A percentile compares a stretch with the other conserved stretches of the same genome.
phyloP scores from a whole-genome alignment of 30 jellyfish, hydroid and myxozoan species.

The Aurelia sp. region DNA sequence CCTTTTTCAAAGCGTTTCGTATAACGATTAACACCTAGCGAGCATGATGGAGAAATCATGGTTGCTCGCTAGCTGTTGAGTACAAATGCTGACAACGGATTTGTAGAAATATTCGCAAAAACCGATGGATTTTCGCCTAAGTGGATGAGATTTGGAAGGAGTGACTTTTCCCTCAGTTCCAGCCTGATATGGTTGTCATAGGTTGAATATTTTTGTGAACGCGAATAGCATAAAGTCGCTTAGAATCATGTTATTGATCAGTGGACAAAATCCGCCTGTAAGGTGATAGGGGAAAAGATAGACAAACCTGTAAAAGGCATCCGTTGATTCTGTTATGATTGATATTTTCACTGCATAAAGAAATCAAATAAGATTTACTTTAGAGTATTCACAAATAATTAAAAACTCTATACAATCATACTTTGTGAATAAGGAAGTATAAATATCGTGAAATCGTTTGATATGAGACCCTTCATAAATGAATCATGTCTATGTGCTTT shows the following conservation, averaged over 20 bases:
- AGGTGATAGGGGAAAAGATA: background rate
- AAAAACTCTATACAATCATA: too few species aligned
- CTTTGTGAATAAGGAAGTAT: too few species aligned
- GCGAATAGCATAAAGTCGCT: background rate
- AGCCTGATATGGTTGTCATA: background rate
- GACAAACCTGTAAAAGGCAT: constrained; percentile 54
- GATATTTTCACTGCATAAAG: constrained; percentile 5
- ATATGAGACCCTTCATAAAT: background rate
- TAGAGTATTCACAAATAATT: too few species aligned
- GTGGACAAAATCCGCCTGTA: background rate
- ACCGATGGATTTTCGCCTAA: too few species aligned
- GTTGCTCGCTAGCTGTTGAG: too few species aligned
- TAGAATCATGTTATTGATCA: background rate
- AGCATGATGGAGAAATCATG: too few species aligned
- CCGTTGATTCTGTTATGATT: constrained; percentile 55
- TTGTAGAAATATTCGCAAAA: too few species aligned
- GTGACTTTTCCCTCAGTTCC: background rate
- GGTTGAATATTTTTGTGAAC: background rate
- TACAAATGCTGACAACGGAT: too few species aligned
- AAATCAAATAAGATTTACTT: too few species aligned
- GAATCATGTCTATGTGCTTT: background rate
- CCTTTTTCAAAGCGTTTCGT: too few species aligned
- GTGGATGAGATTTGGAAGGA: too few species aligned
- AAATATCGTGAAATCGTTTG: background rate
- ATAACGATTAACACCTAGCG: too few species aligned